phyloP scores from a whole-genome alignment of 2,797 vertebrate species.

The Urosaurus nigricauda region DNA sequence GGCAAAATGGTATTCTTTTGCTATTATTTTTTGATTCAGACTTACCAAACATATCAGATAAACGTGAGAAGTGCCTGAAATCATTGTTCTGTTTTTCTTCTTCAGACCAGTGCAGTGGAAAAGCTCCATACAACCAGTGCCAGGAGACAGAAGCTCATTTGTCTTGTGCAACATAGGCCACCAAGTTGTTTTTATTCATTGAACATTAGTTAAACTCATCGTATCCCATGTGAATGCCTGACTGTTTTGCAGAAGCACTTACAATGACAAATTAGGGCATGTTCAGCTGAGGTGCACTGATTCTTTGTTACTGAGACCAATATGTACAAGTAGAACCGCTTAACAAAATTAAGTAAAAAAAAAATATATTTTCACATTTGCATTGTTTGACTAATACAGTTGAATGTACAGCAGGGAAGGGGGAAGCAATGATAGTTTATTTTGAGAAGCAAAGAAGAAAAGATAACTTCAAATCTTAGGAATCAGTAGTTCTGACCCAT shows the following conservation, averaged over 20 bases:
- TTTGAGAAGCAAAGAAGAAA: conserved; percentile 41
- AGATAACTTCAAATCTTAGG: conserved; percentile 44
- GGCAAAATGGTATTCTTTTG: background rate
- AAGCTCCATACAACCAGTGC: background rate
- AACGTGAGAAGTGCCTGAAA: background rate
- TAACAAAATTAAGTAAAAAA: conserved; percentile 39
- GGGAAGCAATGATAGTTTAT: conserved; percentile 22
- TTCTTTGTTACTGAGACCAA: conserved; percentile 38
- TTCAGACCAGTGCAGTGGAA: background rate
- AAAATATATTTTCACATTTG: conserved; percentile 1
- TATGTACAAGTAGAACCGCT: conserved; percentile 52
- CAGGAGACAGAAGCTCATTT: background rate
- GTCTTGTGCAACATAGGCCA: background rate
- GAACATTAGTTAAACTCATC: background rate
- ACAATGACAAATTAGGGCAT: conserved; percentile 42
- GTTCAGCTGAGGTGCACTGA: background rate
- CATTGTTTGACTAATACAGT: conserved; percentile 40
- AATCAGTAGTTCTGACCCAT: conserved; percentile 45
- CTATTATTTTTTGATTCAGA: background rate
- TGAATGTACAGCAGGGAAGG: conserved; percentile 17
- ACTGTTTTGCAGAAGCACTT: conserved; percentile 60
- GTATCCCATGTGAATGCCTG: conserved; percentile 32
- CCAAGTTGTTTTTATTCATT: background rate
- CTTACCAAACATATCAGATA: background rate
- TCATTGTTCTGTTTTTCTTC: background rate